These are phyloP conservation scores for Sclerurus mexicanus DNA, from an alignment of 2,113 vertebrate genomes.

Conservation along the genomic window DNA sequence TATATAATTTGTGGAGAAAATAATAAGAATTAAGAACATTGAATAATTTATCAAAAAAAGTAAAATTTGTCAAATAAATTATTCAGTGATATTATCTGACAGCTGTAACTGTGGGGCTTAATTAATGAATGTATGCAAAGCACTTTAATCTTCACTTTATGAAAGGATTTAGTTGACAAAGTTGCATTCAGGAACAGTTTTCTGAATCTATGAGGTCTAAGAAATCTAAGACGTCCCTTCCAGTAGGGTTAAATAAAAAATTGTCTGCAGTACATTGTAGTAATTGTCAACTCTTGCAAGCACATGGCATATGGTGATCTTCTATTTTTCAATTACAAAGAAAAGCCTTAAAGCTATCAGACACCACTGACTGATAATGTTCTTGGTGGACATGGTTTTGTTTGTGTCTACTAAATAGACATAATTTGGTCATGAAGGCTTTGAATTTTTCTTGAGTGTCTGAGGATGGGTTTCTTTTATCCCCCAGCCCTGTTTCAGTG, in stretches of 20 bases:
- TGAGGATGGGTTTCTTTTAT: not conserved
- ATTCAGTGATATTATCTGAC: conserved; percentile 62
- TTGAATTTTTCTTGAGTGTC: not conserved
- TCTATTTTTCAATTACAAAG: not conserved
- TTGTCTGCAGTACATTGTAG: not conserved
- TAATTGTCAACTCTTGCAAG: not conserved
- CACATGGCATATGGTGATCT: not conserved
- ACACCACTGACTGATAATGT: not conserved
- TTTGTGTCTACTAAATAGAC: not conserved
- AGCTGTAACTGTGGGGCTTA: conserved; percentile 46
- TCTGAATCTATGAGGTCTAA: not conserved
- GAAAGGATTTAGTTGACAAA: conserved; percentile 1
- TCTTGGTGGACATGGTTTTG: not conserved
- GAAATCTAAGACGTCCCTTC: not conserved
- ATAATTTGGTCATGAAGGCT: not conserved
- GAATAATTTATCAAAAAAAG: conserved; percentile 55
- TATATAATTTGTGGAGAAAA: conserved; percentile 36
- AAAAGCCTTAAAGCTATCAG: not conserved
- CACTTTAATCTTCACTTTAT: conserved; percentile 25
- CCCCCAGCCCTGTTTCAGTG: not conserved
- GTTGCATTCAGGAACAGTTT: not conserved
- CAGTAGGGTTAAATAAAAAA: not conserved
- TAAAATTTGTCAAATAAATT: conserved; percentile 58
- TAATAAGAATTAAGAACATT: conserved; percentile 42
- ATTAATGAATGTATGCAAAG: conserved; percentile 39